A percentile compares a stretch with the other conserved stretches of the same genome.
These are phyloP conservation scores for Haliaeetus albicilla DNA, from an alignment of 2,797 vertebrate species.

Conservation along the genomic window DNA sequence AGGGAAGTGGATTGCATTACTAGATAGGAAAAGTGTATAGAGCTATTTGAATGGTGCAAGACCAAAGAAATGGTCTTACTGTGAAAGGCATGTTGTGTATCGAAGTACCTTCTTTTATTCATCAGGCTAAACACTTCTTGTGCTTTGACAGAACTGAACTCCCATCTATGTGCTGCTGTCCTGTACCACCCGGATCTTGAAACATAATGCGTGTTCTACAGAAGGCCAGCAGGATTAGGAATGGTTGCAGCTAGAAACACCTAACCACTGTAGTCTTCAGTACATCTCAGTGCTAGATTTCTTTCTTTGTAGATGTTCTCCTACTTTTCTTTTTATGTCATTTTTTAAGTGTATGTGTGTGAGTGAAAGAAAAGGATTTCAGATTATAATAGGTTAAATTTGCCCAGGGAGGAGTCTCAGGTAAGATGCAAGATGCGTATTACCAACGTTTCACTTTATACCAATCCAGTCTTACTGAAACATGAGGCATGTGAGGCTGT, in stretches of 20 bases:
- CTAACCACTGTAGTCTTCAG: too few relatives aligned
- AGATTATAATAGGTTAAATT: background rate
- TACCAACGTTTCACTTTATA: background rate
- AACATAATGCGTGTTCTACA: fast-evolving
- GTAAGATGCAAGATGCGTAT: background rate
- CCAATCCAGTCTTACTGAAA: background rate
- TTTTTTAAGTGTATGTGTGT: fast-evolving
- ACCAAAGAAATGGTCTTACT: background rate
- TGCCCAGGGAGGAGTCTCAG: background rate
- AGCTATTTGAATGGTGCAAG: background rate
- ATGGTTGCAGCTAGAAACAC: background rate
- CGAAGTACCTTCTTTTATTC: background rate
- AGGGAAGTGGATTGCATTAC: background rate
- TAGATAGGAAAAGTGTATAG: too few relatives aligned
- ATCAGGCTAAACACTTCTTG: background rate
- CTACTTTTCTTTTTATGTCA: background rate
- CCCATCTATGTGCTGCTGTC: background rate
- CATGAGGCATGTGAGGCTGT: background rate
- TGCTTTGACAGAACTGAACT: background rate
- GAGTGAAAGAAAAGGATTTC: background rate
- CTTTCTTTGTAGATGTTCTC: background rate
- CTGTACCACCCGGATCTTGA: background rate
- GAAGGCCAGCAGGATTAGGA: background rate
- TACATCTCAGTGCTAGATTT: too few relatives aligned
- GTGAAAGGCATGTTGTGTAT: background rate